These are phyloP conservation scores for Campylomormyrus tamandua DNA, from an alignment of 2,113 vertebrate genomes.

Conservation along the genomic window DNA sequence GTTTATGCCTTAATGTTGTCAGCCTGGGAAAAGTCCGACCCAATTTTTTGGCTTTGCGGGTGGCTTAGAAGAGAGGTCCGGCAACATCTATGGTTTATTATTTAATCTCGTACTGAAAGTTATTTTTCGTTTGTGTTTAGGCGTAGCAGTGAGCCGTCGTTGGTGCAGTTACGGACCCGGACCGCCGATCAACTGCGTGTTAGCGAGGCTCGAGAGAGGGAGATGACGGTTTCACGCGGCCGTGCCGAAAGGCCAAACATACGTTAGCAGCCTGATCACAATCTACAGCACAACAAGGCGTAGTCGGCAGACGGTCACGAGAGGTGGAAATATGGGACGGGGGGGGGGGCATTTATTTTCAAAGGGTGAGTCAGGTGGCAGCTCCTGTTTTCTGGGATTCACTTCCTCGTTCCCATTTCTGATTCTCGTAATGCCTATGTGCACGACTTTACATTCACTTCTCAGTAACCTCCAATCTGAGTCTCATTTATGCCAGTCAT, in stretches of 20 bases:
- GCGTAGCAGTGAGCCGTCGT: conserved; percentile 11
- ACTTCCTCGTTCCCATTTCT: background rate
- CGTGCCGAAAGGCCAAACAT: background rate
- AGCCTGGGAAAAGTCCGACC: background rate
- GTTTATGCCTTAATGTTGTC: background rate
- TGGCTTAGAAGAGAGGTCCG: background rate
- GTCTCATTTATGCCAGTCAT: background rate
- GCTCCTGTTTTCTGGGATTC: background rate
- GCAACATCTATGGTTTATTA: background rate
- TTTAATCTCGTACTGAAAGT: background rate
- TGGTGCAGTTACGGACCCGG: background rate
- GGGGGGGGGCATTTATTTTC: background rate
- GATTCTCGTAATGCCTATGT: background rate
- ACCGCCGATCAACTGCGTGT: background rate
- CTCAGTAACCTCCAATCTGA: background rate
- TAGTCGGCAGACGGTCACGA: background rate
- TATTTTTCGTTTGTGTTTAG: background rate
- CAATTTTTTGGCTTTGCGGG: background rate
- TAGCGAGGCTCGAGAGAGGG: background rate
- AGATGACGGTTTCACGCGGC: background rate
- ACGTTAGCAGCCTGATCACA: background rate
- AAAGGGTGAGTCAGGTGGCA: background rate
- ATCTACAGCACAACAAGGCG: background rate
- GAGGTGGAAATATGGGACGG: background rate
- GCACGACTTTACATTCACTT: background rate